phyloP scores from a whole-genome alignment of 2,888 invertebrate genomes.

The Aromia moschata region DNA sequence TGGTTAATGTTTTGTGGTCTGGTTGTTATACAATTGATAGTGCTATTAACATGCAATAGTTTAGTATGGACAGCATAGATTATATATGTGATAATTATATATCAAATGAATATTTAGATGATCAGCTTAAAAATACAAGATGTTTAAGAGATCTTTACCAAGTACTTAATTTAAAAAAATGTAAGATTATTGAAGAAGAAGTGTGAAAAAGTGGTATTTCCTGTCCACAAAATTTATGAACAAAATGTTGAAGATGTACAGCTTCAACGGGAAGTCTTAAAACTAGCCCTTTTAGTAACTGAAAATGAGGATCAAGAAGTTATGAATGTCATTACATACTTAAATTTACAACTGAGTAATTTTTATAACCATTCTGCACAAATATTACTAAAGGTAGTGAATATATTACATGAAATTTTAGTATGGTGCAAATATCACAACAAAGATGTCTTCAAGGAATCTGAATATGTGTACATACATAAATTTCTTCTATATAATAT shows the following conservation, averaged over 20 bases:
- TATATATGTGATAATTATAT: constrained; percentile 10
- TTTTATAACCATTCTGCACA: constrained; percentile 1
- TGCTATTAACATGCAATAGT: no score
- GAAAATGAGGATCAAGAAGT: constrained; percentile 13
- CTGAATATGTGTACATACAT: constrained; percentile 15
- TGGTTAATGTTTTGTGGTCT: no score
- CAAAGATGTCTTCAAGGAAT: constrained; percentile 19
- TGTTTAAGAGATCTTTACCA: constrained; percentile 18
- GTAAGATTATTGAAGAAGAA: constrained; percentile 1
- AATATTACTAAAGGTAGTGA: constrained; percentile 9
- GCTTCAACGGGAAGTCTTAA: constrained; percentile 28
- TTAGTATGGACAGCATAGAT: not conserved
- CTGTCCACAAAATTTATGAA: constrained; percentile 23
- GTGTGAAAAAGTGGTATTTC: constrained; percentile 12
- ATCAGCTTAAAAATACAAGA: constrained; percentile 16
- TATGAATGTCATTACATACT: constrained; percentile 7
- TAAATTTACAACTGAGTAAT: constrained; percentile 1
- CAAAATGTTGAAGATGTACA: constrained; percentile 19
- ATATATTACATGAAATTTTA: constrained; percentile 18
- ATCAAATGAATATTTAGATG: constrained; percentile 21
- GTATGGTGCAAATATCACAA: constrained; percentile 13
- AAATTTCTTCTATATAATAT: constrained; percentile 20
- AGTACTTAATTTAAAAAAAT: constrained; percentile 22
- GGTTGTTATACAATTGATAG: no score
- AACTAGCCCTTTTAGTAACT: constrained; percentile 19